Conservation (phyloP, 2,113 vertebrate species). For the Stigmatopora argus region DNA sequence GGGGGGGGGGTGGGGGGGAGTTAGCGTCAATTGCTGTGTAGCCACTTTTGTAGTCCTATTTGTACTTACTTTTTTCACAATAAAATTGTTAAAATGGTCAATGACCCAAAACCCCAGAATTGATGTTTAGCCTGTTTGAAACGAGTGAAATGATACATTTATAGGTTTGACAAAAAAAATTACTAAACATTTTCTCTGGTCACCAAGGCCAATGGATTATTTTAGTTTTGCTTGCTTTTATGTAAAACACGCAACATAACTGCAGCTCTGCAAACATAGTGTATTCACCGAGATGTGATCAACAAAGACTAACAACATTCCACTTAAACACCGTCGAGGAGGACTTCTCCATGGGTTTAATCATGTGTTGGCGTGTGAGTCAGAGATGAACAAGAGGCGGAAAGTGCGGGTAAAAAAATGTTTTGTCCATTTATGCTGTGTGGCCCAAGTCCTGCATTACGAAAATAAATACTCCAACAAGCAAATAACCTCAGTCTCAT, state of each 20-base stretch:
- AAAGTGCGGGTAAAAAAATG: constrained; percentile 46
- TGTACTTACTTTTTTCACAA: too few species aligned
- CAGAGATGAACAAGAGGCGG: constrained; percentile 63
- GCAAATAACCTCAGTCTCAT: constrained; percentile 34
- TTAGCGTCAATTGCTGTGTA: too few species aligned
- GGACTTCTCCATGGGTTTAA: constrained; percentile 49
- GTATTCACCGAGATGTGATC: constrained; percentile 12
- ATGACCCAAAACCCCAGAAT: too few species aligned
- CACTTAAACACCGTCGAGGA: constrained; percentile 20
- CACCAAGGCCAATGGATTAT: background rate
- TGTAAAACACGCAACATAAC: background rate
- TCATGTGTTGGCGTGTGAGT: constrained; percentile 56
- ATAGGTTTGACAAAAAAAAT: background rate
- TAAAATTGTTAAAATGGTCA: too few species aligned
- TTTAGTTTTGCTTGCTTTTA: background rate
- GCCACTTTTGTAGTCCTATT: too few species aligned
- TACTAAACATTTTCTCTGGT: background rate
- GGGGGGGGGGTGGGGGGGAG: too few species aligned
- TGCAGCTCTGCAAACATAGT: background rate
- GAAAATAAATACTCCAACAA: constrained; percentile 30
- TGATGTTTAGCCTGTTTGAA: background rate
- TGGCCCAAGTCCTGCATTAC: constrained; percentile 38
- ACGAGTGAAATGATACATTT: background rate
- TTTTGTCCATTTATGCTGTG: constrained; percentile 55
- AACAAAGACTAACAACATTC: constrained; percentile 18